Percentiles rank a stretch among this genome's conserved stretches.
Conservation (phyloP, 2,797 vertebrate genomes). For the Tragelaphus oryx region DNA sequence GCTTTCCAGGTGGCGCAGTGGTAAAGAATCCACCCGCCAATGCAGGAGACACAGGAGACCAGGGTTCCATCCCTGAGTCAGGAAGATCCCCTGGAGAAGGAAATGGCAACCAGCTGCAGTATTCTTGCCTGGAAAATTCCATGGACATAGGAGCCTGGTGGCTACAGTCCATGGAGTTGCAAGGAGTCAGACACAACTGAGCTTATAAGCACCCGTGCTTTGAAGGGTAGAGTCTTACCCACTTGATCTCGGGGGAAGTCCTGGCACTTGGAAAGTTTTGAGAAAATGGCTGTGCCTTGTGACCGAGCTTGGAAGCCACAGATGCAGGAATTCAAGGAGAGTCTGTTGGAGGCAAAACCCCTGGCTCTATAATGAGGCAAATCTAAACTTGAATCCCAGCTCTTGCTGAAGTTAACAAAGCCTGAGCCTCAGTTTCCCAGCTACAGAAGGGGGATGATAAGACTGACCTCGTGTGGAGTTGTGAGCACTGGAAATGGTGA, state of each 20-base stretch:
- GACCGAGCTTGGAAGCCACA: background rate
- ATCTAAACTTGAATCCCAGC: background rate
- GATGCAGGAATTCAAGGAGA: background rate
- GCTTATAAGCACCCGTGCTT: background rate
- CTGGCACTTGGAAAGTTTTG: background rate
- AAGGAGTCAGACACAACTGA: background rate
- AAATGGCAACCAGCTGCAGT: background rate
- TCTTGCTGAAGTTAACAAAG: background rate
- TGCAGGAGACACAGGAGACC: background rate
- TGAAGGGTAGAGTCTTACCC: background rate
- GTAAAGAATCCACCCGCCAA: background rate
- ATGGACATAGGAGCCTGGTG: background rate
- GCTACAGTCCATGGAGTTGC: background rate
- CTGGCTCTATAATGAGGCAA: background rate
- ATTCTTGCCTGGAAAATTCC: background rate
- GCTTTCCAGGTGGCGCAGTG: background rate
- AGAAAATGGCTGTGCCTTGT: background rate
- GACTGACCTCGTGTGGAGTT: background rate
- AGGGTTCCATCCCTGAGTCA: background rate
- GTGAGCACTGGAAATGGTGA: background rate
- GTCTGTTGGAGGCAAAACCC: background rate
- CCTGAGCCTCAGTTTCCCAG: background rate
- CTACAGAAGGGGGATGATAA: background rate
- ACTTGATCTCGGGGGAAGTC: background rate
- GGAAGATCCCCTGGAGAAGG: background rate